phyloP scores from a whole-genome alignment of 2,797 vertebrate genomes.

The Leptatherina wallacei region DNA sequence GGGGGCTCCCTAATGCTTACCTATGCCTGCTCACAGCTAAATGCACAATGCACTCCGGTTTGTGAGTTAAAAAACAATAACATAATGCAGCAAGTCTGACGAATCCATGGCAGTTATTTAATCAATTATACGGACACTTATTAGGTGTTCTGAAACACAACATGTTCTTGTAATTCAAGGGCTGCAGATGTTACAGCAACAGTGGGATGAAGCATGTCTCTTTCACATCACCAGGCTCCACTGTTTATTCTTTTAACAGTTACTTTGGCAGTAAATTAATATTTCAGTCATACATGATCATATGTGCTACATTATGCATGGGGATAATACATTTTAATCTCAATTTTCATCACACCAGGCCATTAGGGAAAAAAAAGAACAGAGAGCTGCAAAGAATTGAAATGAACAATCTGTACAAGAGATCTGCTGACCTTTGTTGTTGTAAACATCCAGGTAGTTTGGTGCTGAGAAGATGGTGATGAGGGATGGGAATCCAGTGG shows the following conservation, averaged over 20 bases:
- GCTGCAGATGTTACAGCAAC: background rate
- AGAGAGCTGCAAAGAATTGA: background rate
- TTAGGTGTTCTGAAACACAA: slow-evolving; percentile 15
- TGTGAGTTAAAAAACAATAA: slow-evolving; percentile 33
- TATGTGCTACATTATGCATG: background rate
- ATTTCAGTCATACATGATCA: background rate
- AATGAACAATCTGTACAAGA: background rate
- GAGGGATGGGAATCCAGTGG: slow-evolving; percentile 97
- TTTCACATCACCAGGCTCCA: background rate
- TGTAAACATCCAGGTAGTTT: slow-evolving; percentile 99
- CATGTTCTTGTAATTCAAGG: background rate
- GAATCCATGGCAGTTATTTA: slow-evolving; percentile 16
- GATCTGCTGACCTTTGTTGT: slow-evolving; percentile 94
- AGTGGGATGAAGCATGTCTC: background rate
- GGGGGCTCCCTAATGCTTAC: slow-evolving; percentile 70
- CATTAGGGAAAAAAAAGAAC: accelerated
- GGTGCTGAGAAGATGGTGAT: slow-evolving; percentile 99
- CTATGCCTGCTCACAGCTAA: slow-evolving; percentile 45
- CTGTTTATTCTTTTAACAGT: background rate
- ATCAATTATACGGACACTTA: background rate
- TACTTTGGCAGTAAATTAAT: background rate
- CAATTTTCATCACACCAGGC: background rate
- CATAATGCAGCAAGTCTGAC: slow-evolving; percentile 8
- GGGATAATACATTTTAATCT: background rate
- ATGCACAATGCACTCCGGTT: slow-evolving; percentile 33